phyloP scores from a whole-genome alignment of 1,140 invertebrate genomes.

The Cydia fagiglandana region DNA sequence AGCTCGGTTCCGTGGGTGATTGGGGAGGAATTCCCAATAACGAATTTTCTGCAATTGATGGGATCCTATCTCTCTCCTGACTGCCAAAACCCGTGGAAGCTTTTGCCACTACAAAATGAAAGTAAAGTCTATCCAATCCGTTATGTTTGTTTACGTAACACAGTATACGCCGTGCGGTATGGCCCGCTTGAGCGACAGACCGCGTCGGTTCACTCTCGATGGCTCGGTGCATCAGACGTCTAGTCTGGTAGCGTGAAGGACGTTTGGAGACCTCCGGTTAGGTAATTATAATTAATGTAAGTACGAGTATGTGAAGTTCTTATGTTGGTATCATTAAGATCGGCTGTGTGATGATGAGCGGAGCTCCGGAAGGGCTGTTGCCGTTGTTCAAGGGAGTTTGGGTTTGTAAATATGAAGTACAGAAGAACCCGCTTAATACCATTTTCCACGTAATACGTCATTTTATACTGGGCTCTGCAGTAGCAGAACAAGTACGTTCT shows the following conservation, averaged over 20 bases:
- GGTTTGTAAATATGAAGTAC: neutral
- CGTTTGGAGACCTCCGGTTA: neutral
- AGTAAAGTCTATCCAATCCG: neutral
- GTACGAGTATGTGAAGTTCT: neutral
- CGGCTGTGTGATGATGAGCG: neutral
- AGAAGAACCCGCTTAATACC: neutral
- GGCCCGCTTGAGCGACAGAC: slow-evolving; percentile 40
- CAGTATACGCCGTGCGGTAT: slow-evolving; percentile 40
- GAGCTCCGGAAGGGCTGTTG: neutral
- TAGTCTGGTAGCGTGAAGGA: slow-evolving; percentile 3
- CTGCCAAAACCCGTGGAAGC: neutral
- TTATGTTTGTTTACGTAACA: slow-evolving; percentile 31
- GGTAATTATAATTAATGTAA: slow-evolving; percentile 8
- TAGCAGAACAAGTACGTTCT: no score
- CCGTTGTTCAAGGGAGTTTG: neutral
- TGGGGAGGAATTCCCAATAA: no score
- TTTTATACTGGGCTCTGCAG: no score
- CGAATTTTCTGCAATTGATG: no score
- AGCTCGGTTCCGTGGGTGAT: no score
- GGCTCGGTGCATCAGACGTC: slow-evolving; percentile 33
- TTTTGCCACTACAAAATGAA: neutral
- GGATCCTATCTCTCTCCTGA: neutral
- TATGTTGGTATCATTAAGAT: neutral
- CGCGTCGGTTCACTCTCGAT: slow-evolving; percentile 40
- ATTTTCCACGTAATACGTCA: no score